Evolutionary conservation across 2,113 vertebrate genomes (phyloP).

Genomic region (Takifugu flavidus): DNA sequence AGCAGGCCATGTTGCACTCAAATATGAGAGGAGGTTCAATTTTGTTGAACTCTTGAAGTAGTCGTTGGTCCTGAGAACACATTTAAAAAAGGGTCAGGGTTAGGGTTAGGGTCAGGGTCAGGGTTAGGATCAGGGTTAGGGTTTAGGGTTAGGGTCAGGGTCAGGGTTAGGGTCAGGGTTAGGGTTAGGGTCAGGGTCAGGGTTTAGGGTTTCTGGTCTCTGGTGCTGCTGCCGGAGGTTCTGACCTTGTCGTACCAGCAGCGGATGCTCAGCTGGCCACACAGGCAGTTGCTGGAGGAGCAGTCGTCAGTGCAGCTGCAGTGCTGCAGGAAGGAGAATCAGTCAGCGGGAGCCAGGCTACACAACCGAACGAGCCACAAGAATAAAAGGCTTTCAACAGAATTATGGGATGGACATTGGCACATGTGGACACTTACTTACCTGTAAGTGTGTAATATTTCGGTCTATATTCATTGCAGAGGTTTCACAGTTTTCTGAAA

Average conservation of each 20-base stretch:
- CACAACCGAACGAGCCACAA: no score
- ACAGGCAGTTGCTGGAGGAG: slow-evolving; percentile 91
- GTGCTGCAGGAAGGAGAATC: slow-evolving; percentile 67
- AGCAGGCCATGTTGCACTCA: slow-evolving; percentile 91
- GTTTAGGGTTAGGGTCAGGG: no score
- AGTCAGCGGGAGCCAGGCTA: no score
- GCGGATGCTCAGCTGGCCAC: slow-evolving; percentile 92
- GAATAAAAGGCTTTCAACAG: no score
- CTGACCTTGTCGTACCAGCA: slow-evolving; percentile 95
- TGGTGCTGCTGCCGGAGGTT: not conserved
- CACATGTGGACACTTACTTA: slow-evolving; percentile 26
- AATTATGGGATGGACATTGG: no score
- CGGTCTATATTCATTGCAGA: slow-evolving; percentile 94
- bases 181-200: no score
- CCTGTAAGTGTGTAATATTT: slow-evolving; percentile 92
- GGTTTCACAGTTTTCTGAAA: slow-evolving; percentile 91
- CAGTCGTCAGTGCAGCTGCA: slow-evolving; percentile 89
- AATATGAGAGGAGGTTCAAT: slow-evolving; percentile 92
- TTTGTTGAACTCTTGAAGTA: slow-evolving; percentile 94
- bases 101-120: no score
- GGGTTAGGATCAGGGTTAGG: no score
- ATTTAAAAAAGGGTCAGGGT: not conserved
- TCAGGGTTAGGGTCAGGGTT: no score
- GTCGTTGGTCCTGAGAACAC: slow-evolving; percentile 80
- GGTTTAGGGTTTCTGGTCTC: not conserved